A percentile compares a stretch with the other conserved stretches of the same genome.
phyloP scores from a whole-genome alignment of 2,888 invertebrate genomes.

The Philaethria dido region DNA sequence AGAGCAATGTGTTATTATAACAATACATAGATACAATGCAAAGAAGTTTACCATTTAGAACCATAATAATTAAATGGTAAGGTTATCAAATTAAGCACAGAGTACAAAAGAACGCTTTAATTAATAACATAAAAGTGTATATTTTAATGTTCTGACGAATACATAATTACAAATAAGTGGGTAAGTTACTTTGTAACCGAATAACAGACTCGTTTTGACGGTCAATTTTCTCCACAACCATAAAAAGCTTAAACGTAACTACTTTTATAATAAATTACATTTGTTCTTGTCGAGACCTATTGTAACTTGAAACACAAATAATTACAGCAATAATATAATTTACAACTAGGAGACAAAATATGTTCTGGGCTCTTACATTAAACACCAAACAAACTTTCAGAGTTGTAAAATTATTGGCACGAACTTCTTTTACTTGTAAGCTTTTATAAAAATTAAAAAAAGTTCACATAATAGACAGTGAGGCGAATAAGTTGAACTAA shows the following conservation, averaged over 20 bases:
- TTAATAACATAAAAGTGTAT: slow-evolving; percentile 10
- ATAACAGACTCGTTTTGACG: slow-evolving; percentile 54
- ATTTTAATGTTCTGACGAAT: slow-evolving; percentile 41
- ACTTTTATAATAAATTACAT: slow-evolving; percentile 71
- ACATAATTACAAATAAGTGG: slow-evolving; percentile 53
- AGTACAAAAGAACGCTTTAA: background rate
- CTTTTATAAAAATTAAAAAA: background rate
- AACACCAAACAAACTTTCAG: background rate
- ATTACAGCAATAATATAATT: slow-evolving; percentile 9
- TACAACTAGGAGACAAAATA: slow-evolving; percentile 1
- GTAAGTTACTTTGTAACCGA: slow-evolving; percentile 60
- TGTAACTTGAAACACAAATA: background rate
- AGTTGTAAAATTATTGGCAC: background rate
- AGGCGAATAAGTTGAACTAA: slow-evolving; percentile 7
- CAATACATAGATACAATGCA: slow-evolving; percentile 38
- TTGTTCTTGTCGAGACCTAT: slow-evolving; percentile 50
- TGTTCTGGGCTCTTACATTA: background rate
- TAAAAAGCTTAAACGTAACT: slow-evolving; percentile 68
- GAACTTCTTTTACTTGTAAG: background rate
- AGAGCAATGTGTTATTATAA: slow-evolving; percentile 49
- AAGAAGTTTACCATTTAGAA: slow-evolving; percentile 15
- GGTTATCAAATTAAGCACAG: background rate
- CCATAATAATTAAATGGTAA: slow-evolving; percentile 4
- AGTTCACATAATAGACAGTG: background rate
- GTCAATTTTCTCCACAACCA: slow-evolving; percentile 65